phyloP scores from a whole-genome alignment of 2,797 vertebrate species.

The Melanotaenia nigrans region DNA sequence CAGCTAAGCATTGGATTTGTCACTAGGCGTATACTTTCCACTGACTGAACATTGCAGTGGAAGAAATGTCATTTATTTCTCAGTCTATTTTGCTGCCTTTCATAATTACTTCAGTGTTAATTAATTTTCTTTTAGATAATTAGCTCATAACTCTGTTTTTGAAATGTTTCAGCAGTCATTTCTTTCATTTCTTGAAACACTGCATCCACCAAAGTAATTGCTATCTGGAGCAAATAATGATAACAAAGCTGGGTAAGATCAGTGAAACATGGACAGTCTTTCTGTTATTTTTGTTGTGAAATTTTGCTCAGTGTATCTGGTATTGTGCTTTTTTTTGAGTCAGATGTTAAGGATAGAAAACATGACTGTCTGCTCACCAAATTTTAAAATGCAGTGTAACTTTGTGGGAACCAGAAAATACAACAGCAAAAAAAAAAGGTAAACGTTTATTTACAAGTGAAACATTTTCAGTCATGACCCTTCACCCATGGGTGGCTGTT shows the following conservation, averaged over 20 bases:
- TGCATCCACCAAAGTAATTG: not conserved
- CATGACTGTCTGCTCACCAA: too few relatives aligned
- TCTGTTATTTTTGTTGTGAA: not conserved
- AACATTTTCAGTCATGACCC: too few relatives aligned
- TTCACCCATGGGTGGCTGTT: too few relatives aligned
- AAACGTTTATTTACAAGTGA: too few relatives aligned
- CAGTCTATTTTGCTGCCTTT: constrained; percentile 4
- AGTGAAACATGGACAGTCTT: not conserved
- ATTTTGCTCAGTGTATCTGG: too few relatives aligned
- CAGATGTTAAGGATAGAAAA: too few relatives aligned
- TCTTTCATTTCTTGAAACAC: not conserved
- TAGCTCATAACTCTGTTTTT: constrained; percentile 7
- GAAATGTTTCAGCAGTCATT: not conserved
- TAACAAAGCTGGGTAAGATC: not conserved
- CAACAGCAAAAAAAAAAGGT: too few relatives aligned
- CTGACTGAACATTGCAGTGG: constrained; percentile 10
- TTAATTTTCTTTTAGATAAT: not conserved
- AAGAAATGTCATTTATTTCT: not conserved
- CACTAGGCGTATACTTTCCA: constrained; percentile 12
- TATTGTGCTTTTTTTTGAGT: too few relatives aligned
- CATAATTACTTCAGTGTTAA: not conserved
- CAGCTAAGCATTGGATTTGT: constrained; percentile 43
- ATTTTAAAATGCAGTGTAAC: too few relatives aligned
- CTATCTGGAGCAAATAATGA: not conserved
- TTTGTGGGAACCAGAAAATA: too few relatives aligned